Conservation (phyloP, 2,888 invertebrate species). For the Minunthozetes semirufus region DNA sequence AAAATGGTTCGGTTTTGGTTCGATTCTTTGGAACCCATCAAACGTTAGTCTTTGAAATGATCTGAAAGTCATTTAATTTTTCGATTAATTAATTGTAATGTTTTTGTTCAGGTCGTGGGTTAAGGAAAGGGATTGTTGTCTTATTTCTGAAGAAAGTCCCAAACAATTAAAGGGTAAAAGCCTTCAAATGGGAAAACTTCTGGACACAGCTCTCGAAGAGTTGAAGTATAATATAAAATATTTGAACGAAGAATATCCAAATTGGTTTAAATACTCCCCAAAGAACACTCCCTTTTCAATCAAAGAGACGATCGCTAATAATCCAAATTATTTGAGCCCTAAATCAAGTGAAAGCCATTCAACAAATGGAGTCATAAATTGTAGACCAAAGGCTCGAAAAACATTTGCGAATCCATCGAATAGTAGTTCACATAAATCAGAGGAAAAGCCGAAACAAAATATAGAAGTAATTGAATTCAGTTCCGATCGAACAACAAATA, state of each 20-base stretch:
- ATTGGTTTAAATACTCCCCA: not conserved
- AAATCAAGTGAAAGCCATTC: not conserved
- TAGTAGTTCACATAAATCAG: too few relatives aligned
- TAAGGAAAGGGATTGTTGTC: conserved; percentile 6
- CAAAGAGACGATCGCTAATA: not conserved
- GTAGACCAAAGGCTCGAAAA: not conserved
- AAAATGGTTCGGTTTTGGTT: not conserved
- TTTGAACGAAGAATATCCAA: not conserved
- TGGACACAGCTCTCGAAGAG: not conserved
- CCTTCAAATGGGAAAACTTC: not conserved
- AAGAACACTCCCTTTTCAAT: not conserved
- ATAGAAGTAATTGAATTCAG: not conserved
- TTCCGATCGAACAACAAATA: not conserved
- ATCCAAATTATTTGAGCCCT: too few relatives aligned
- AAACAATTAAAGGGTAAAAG: not conserved
- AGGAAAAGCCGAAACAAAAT: not conserved
- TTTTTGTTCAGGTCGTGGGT: not conserved
- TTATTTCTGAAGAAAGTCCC: not conserved
- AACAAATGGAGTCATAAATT: not conserved
- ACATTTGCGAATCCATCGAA: not conserved
- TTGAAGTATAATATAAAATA: not conserved
- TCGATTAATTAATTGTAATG: not conserved
- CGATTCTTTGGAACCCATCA: not conserved
- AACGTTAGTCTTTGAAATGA: not conserved
- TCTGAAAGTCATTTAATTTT: not conserved